A percentile compares a stretch with the other conserved stretches of the same genome.
Evolutionary conservation across 2,888 invertebrate species (phyloP).

Genomic region (Brachyopa scutellaris): DNA sequence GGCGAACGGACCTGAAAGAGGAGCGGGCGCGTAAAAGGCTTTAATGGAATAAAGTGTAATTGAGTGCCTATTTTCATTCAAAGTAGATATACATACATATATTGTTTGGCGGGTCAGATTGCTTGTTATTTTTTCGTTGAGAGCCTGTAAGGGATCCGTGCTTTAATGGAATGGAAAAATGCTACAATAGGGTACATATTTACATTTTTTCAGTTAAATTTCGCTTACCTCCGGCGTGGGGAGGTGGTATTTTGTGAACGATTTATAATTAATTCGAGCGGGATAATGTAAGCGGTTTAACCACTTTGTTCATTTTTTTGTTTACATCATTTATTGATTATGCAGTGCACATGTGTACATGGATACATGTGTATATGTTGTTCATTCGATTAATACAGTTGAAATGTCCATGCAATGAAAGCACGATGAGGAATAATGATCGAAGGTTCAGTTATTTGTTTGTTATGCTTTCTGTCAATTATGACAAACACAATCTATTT

Average conservation of each 20-base stretch:
- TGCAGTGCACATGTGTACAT: too few species aligned
- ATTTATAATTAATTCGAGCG: constrained; percentile 11
- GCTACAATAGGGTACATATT: constrained; percentile 14
- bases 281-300: background rate
- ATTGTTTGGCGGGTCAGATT: constrained; percentile 23
- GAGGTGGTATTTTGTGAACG: background rate
- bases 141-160: background rate
- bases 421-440: too few species aligned
- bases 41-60: constrained; percentile 65
- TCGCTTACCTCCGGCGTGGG: too few species aligned
- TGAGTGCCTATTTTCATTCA: constrained; percentile 59
- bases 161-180: constrained; percentile 52
- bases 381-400: too few species aligned
- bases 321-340: too few species aligned
- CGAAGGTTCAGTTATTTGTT: too few species aligned
- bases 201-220: constrained; percentile 1
- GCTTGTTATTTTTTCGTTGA: background rate
- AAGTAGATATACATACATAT: constrained; percentile 7
- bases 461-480: too few species aligned
- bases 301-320: too few species aligned
- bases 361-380: too few species aligned
- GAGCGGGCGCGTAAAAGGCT: constrained; percentile 32
- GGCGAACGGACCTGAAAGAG: constrained; percentile 4
- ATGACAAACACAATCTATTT: too few species aligned
- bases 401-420: too few species aligned